phyloP scores from a whole-genome alignment of 2,888 invertebrate species.

The Yponomeuta malinellus region DNA sequence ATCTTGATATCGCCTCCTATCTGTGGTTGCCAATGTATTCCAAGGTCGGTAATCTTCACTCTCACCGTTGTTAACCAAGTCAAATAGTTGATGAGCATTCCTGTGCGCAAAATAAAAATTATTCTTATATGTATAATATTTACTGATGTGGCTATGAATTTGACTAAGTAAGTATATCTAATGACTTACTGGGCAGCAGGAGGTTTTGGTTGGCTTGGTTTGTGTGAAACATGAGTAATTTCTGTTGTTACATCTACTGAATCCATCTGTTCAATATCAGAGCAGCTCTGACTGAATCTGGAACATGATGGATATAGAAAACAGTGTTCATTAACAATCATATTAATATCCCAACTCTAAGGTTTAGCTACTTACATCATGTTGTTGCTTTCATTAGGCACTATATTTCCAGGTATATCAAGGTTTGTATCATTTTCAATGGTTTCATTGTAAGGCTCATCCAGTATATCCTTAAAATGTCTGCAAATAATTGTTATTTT shows the following conservation, averaged over 20 bases:
- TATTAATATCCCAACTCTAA: background rate
- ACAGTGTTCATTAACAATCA: too few relatives aligned
- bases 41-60: slow-evolving; percentile 30
- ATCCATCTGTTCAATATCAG: too few relatives aligned
- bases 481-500: background rate
- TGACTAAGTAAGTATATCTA: background rate
- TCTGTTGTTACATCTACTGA: too few relatives aligned
- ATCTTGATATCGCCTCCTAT: slow-evolving; percentile 39
- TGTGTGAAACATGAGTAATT: too few relatives aligned
- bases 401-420: background rate
- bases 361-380: background rate
- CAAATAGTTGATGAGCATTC: slow-evolving; percentile 45
- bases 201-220: slow-evolving; percentile 22
- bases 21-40: slow-evolving; percentile 30
- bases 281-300: too few relatives aligned
- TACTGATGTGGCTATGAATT: too few relatives aligned
- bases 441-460: background rate
- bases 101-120: slow-evolving; percentile 31
- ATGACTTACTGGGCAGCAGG: slow-evolving; percentile 33
- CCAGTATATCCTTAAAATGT: background rate
- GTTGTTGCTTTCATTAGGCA: background rate
- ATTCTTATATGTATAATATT: background rate
- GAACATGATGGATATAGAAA: too few relatives aligned
- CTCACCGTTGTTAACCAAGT: slow-evolving; percentile 30
- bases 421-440: background rate